These are phyloP conservation scores for Chiloscyllium punctatum DNA, from an alignment of 2,797 vertebrate genomes.

Conservation along the genomic window DNA sequence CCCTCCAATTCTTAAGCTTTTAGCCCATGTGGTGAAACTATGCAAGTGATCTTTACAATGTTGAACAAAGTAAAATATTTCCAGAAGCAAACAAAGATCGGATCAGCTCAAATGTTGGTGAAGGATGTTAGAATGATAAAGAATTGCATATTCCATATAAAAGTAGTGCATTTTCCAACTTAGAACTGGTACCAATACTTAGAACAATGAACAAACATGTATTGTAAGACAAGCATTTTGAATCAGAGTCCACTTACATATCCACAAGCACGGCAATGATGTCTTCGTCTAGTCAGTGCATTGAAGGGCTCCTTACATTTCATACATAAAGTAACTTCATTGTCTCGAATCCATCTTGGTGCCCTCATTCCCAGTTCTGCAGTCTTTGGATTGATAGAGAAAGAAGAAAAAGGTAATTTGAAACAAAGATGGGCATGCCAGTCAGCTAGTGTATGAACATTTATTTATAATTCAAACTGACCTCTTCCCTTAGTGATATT, in stretches of 20 bases:
- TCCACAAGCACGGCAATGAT: slow-evolving; percentile 93
- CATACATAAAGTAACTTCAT: slow-evolving; percentile 98
- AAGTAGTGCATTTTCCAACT: background rate
- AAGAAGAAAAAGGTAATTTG: background rate
- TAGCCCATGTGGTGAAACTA: background rate
- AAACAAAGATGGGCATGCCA: background rate
- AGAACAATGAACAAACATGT: background rate
- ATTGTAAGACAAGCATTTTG: background rate
- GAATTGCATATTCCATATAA: background rate
- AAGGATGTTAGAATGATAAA: background rate
- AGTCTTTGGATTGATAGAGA: slow-evolving; percentile 54
- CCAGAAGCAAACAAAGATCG: background rate
- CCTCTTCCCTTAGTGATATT: background rate
- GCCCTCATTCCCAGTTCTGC: slow-evolving; percentile 90
- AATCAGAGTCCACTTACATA: slow-evolving; percentile 60
- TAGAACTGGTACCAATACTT: background rate
- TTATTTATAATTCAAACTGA: background rate
- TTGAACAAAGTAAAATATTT: background rate
- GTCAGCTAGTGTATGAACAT: background rate
- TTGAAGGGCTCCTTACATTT: slow-evolving; percentile 90
- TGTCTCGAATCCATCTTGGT: slow-evolving; percentile 92
- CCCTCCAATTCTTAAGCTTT: background rate
- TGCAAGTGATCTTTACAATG: background rate
- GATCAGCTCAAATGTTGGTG: background rate
- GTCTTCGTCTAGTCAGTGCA: slow-evolving; percentile 81